A percentile compares a stretch with the other conserved stretches of the same genome.
These are phyloP conservation scores for Rachycentron canadum DNA, from an alignment of 2,797 vertebrate species.

Conservation along the genomic window DNA sequence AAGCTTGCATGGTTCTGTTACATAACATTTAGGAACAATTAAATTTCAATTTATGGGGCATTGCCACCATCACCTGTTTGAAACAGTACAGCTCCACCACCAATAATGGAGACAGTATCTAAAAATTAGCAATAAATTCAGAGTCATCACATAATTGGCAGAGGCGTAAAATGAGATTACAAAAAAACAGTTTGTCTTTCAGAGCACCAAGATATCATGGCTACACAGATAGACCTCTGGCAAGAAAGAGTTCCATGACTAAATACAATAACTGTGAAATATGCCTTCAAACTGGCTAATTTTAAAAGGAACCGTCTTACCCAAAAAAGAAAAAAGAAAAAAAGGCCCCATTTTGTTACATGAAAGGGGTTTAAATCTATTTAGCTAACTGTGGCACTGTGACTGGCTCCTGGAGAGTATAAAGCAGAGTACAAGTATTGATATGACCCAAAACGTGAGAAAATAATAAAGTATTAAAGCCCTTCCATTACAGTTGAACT, in stretches of 20 bases:
- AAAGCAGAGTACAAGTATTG: conserved; percentile 76
- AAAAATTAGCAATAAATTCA: conserved; percentile 55
- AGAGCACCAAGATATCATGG: conserved; percentile 44
- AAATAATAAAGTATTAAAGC: conserved; percentile 80
- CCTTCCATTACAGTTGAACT: conserved; percentile 89
- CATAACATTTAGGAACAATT: conserved; percentile 43
- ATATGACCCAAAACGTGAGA: conserved; percentile 82
- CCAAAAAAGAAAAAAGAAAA: conserved; percentile 16
- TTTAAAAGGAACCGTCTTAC: conserved; percentile 56
- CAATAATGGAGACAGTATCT: conserved; percentile 43
- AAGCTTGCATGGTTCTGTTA: conserved; percentile 58
- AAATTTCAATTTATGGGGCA: conserved; percentile 35
- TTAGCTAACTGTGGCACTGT: conserved; percentile 62
- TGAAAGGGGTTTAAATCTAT: conserved; percentile 53
- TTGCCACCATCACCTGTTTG: conserved; percentile 39
- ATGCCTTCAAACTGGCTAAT: conserved; percentile 39
- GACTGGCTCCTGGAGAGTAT: conserved; percentile 55
- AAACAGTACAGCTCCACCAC: conserved; percentile 51
- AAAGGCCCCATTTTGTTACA: conserved; percentile 26
- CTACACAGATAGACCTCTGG: conserved; percentile 53
- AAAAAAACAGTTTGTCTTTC: conserved; percentile 57
- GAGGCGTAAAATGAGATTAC: conserved; percentile 49
- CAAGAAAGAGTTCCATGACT: conserved; percentile 41
- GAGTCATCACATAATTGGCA: conserved; percentile 57
- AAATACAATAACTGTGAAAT: conserved; percentile 61